phyloP scores from a whole-genome alignment of 2,888 invertebrate species.

The Drosophila subsilvestris region DNA sequence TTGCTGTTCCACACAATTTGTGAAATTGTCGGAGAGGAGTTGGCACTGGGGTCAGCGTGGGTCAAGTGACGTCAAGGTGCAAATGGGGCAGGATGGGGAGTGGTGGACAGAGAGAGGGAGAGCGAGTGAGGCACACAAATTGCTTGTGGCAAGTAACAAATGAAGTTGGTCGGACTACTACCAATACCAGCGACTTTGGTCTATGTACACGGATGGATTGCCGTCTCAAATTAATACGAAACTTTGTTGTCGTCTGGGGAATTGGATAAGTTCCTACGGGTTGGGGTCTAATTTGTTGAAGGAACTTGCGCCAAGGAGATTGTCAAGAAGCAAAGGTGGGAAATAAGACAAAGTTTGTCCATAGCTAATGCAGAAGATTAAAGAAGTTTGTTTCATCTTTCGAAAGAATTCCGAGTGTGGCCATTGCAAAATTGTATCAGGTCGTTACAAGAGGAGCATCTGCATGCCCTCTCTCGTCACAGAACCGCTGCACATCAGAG shows the following conservation, averaged over 20 bases:
- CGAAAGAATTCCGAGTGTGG: not conserved
- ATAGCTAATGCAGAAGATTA: not conserved
- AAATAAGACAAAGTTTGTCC: not conserved
- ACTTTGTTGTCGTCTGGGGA: conserved; percentile 20
- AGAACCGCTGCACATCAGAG: not conserved
- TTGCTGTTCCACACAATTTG: conserved; percentile 30
- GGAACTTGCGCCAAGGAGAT: conserved; percentile 1
- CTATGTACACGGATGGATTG: conserved; percentile 7
- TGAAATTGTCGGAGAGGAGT: conserved; percentile 29
- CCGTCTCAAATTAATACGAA: conserved; percentile 22
- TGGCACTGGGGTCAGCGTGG: conserved; percentile 30
- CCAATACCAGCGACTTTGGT: not conserved
- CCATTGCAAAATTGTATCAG: not conserved
- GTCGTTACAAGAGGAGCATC: not conserved
- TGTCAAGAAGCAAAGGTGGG: not conserved
- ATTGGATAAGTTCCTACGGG: conserved; percentile 17
- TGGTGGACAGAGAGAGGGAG: not conserved
- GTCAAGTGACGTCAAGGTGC: conserved; percentile 26
- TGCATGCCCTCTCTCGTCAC: not conserved
- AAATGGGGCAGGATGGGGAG: not conserved
- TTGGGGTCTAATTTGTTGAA: conserved; percentile 2
- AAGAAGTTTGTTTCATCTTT: not conserved
- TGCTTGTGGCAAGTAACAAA: conserved; percentile 42
- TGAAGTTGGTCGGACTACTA: conserved; percentile 35
- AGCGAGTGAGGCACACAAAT: conserved; percentile 18